A percentile compares a stretch with the other conserved stretches of the same genome.
phyloP scores from a whole-genome alignment of 2,113 vertebrate species.

The Callaeas wilsoni region DNA sequence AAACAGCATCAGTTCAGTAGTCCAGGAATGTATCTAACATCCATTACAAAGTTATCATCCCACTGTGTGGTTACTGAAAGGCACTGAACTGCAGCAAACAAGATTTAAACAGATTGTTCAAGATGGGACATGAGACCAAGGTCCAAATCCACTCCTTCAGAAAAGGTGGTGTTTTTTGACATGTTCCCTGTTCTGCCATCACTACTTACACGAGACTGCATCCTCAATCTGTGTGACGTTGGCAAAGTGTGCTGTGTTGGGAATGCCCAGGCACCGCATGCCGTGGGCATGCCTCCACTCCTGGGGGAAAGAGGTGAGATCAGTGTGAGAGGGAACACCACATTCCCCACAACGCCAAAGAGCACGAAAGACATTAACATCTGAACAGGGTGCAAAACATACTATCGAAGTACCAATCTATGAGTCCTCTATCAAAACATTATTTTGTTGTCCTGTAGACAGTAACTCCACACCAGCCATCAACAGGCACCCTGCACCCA shows the following conservation, averaged over 20 bases:
- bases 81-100: not conserved
- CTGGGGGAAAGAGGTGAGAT: slow-evolving; percentile 52
- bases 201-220: slow-evolving; percentile 88
- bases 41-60: not conserved
- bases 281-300: slow-evolving; percentile 98
- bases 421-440: not conserved
- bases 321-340: not conserved
- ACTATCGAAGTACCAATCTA: not conserved
- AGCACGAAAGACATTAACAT: too few species aligned
- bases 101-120: not conserved
- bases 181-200: not conserved
- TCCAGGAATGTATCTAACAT: not conserved
- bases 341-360: too few species aligned
- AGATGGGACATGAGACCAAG: not conserved
- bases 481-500: not conserved
- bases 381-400: not conserved
- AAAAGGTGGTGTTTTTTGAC: not conserved
- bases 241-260: slow-evolving; percentile 96
- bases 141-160: not conserved
- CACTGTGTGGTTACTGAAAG: not conserved
- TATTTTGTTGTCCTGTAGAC: not conserved
- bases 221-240: slow-evolving; percentile 99
- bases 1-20: not conserved
- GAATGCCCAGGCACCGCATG: slow-evolving; percentile 96
- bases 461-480: not conserved